Evolutionary conservation across 2,888 invertebrate species (phyloP).

Genomic region (Drosophila buzzatii): DNA sequence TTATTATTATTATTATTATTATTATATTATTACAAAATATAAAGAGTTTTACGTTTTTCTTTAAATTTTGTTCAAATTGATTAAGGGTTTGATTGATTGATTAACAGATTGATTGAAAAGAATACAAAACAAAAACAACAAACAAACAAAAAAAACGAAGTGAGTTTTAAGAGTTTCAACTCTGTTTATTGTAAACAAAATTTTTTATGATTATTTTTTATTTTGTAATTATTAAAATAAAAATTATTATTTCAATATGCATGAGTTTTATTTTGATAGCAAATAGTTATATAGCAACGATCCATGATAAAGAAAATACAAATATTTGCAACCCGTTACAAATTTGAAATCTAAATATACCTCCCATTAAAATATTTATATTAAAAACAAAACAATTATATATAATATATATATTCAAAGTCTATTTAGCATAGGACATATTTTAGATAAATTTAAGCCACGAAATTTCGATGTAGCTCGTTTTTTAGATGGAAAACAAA

Average conservation of each 20-base stretch:
- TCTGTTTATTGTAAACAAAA: slow-evolving; percentile 77
- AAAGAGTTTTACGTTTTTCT: slow-evolving; percentile 43
- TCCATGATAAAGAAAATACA: slow-evolving; percentile 62
- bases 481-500: slow-evolving; percentile 35
- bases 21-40: slow-evolving; percentile 16
- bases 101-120: slow-evolving; percentile 41
- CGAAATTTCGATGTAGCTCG: slow-evolving; percentile 34
- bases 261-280: slow-evolving; percentile 71
- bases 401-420: slow-evolving; percentile 49
- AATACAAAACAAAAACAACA: too few relatives aligned
- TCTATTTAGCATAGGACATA: slow-evolving; percentile 58
- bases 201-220: slow-evolving; percentile 77
- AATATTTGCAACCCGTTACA: slow-evolving; percentile 79
- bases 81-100: slow-evolving; percentile 25
- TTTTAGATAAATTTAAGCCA: slow-evolving; percentile 73
- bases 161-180: slow-evolving; percentile 74
- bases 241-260: slow-evolving; percentile 79
- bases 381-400: slow-evolving; percentile 24
- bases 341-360: slow-evolving; percentile 80
- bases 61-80: slow-evolving; percentile 58
- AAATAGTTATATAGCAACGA: slow-evolving; percentile 25
- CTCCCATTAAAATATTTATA: slow-evolving; percentile 60
- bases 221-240: slow-evolving; percentile 81
- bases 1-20: slow-evolving; percentile 39
- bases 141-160: slow-evolving; percentile 31